phyloP scores from a whole-genome alignment of 2,888 invertebrate species.

The Lepas anatifera region DNA sequence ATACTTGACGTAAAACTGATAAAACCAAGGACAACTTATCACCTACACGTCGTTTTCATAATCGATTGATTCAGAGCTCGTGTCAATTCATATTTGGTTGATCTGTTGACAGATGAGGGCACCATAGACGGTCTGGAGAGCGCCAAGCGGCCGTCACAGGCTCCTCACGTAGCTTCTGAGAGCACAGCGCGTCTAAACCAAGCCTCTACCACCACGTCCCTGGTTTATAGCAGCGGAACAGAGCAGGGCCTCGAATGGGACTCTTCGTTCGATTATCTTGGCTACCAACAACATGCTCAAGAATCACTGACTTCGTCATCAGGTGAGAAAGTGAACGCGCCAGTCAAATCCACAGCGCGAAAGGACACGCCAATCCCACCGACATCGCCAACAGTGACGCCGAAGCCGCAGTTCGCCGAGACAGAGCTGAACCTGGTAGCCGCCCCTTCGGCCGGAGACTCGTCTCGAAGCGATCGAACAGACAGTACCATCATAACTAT shows the following conservation, averaged over 20 bases:
- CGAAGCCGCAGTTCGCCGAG: not conserved
- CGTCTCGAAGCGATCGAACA: not conserved
- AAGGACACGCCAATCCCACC: no score
- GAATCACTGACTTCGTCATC: no score
- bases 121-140: not conserved
- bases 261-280: not conserved
- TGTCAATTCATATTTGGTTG: no score
- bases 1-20: no score
- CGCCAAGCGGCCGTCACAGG: not conserved
- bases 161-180: no score
- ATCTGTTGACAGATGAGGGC: slow-evolving; percentile 1
- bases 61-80: no score
- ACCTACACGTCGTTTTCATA: no score
- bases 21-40: no score
- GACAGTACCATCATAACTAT: not conserved
- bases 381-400: no score
- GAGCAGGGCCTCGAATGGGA: slow-evolving; percentile 2
- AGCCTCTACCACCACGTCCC: not conserved
- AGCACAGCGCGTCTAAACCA: no score
- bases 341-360: no score
- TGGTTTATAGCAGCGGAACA: not conserved
- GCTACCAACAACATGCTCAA: not conserved
- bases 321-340: no score
- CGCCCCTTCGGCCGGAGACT: not conserved
- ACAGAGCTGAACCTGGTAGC: not conserved